Conservation (phyloP, 2,888 invertebrate genomes). For the Brachyptera risi region DNA sequence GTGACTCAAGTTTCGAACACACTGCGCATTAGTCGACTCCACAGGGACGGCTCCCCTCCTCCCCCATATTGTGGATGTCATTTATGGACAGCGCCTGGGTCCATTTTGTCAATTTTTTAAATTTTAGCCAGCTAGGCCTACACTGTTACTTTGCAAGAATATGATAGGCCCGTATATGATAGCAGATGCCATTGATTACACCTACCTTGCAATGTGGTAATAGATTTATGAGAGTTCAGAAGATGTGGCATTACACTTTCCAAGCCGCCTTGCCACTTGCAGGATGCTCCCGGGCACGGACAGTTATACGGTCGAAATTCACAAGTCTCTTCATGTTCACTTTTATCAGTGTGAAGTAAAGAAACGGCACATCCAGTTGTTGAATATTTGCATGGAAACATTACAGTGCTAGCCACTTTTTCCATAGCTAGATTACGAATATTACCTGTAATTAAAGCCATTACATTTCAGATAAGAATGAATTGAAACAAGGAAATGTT, state of each 20-base stretch:
- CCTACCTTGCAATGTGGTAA: slow-evolving; percentile 90
- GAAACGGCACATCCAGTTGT: slow-evolving; percentile 91
- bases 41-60: too few species aligned
- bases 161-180: too few species aligned
- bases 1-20: too few species aligned
- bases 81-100: too few species aligned
- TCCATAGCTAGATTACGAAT: slow-evolving; percentile 99
- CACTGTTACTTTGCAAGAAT: too few species aligned
- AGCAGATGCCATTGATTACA: background rate
- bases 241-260: slow-evolving; percentile 99
- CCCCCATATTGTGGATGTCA: too few species aligned
- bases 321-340: slow-evolving; percentile 97
- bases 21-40: too few species aligned
- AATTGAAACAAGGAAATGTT: too few species aligned
- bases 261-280: slow-evolving; percentile 98
- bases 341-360: slow-evolving; percentile 93
- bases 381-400: slow-evolving; percentile 98
- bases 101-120: too few species aligned
- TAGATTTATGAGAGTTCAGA: slow-evolving; percentile 95
- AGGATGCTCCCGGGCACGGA: slow-evolving; percentile 98
- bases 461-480: too few species aligned
- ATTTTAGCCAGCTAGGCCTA: too few species aligned
- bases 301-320: slow-evolving; percentile 98
- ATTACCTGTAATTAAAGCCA: slow-evolving; percentile 60
- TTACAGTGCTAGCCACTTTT: slow-evolving; percentile 96